phyloP scores from a whole-genome alignment of 2,797 vertebrate genomes.

The Phataginus tetradactyla region DNA sequence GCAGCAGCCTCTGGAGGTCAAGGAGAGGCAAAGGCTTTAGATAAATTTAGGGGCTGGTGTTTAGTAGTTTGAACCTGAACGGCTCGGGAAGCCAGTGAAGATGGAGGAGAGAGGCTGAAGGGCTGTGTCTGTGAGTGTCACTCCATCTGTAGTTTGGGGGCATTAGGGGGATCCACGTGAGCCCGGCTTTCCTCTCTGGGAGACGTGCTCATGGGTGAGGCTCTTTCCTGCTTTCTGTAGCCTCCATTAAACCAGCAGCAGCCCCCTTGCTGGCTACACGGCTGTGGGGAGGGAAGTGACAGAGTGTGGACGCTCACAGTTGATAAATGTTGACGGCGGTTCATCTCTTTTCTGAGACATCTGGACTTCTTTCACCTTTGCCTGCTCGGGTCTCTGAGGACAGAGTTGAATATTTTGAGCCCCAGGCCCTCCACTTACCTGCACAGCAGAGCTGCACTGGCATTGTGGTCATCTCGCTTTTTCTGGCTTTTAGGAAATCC shows the following conservation, averaged over 20 bases:
- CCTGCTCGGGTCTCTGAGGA: background rate
- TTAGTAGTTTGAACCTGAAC: background rate
- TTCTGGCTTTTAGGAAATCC: slow-evolving; percentile 13
- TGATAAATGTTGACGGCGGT: background rate
- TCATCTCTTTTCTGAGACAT: background rate
- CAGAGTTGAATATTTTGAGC: background rate
- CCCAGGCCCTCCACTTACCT: background rate
- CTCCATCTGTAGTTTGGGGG: background rate
- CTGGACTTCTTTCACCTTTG: background rate
- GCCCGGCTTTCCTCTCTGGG: background rate
- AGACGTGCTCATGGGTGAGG: background rate
- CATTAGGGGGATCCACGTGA: background rate
- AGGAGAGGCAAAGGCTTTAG: background rate
- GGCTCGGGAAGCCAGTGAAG: background rate
- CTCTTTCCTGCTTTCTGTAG: background rate
- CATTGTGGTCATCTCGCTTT: background rate
- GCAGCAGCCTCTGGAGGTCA: background rate
- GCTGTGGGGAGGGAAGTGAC: background rate
- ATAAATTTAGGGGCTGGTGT: background rate
- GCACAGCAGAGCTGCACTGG: background rate
- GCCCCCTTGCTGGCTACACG: background rate
- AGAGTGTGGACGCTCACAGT: background rate
- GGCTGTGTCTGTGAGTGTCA: background rate
- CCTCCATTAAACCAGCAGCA: background rate
- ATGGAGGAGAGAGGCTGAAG: background rate